Percentiles rank a stretch among this genome's conserved stretches.
Evolutionary conservation across 2,113 vertebrate genomes (phyloP).

Genomic region (Fulica atra): DNA sequence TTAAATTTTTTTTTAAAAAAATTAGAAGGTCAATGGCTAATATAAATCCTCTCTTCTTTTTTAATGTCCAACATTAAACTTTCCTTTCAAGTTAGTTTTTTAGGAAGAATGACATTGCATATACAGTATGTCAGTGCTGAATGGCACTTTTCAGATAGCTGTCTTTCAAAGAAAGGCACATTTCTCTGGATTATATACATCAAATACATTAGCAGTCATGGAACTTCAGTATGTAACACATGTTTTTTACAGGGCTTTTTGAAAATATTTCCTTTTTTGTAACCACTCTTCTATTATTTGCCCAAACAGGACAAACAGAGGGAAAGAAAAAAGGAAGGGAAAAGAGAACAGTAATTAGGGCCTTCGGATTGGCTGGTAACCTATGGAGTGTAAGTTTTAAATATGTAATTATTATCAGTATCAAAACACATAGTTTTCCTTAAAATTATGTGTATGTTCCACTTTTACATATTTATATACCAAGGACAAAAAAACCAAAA

Average conservation of each 20-base stretch:
- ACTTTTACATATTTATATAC: background rate
- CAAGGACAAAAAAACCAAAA: background rate
- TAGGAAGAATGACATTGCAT: background rate
- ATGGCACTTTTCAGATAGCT: background rate
- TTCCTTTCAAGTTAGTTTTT: background rate
- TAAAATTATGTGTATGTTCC: rapidly evolving
- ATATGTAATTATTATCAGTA: background rate
- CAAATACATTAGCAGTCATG: background rate
- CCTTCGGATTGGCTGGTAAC: background rate
- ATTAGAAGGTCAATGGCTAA: background rate
- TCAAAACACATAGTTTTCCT: background rate
- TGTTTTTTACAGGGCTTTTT: background rate
- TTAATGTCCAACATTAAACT: background rate
- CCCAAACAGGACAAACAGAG: background rate
- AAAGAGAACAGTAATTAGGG: background rate
- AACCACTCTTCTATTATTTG: background rate
- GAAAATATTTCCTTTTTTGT: background rate
- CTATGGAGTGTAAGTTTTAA: background rate
- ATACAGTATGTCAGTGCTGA: background rate
- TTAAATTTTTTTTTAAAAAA: too few relatives aligned
- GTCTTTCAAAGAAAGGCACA: background rate
- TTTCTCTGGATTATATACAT: background rate
- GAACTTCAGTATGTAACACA: background rate
- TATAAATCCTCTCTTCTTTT: background rate
- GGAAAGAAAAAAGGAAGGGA: background rate